A percentile compares a stretch with the other conserved stretches of the same genome.
Evolutionary conservation across 2,888 invertebrate species (phyloP).

Genomic region (Antheraea yamamai): DNA sequence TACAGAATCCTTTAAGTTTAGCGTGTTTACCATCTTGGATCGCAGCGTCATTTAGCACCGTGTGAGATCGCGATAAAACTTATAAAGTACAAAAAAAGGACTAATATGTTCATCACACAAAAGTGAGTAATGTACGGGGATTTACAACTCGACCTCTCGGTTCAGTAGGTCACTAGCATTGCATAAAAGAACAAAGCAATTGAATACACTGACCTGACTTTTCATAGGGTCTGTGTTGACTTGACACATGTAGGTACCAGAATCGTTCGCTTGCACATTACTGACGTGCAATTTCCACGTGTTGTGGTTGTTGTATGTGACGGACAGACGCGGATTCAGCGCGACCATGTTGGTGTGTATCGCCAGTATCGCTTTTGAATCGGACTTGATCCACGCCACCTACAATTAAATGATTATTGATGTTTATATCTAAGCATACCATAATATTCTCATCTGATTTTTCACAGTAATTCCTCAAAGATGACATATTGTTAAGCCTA

Average conservation of each 20-base stretch:
- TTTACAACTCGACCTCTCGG: too few relatives aligned
- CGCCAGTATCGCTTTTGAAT: constrained; percentile 93
- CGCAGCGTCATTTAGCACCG: too few relatives aligned
- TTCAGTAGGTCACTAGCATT: background rate
- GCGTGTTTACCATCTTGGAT: too few relatives aligned
- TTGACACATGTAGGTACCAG: constrained; percentile 97
- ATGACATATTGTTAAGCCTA: too few relatives aligned
- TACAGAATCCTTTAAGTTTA: too few relatives aligned
- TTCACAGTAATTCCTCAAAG: too few relatives aligned
- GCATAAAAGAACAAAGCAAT: background rate
- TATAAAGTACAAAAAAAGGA: too few relatives aligned
- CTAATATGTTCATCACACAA: too few relatives aligned
- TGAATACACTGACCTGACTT: constrained; percentile 84
- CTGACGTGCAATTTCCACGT: constrained; percentile 96
- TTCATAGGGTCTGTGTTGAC: constrained; percentile 96
- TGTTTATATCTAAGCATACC: background rate
- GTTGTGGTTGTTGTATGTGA: constrained; percentile 95
- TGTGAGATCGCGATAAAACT: too few relatives aligned
- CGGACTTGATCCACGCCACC: constrained; percentile 97
- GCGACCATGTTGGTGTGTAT: constrained; percentile 95
- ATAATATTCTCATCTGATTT: too few relatives aligned
- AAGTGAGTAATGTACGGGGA: too few relatives aligned
- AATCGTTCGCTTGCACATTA: constrained; percentile 94
- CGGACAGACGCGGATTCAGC: constrained; percentile 91
- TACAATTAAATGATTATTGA: constrained; percentile 57